Percentiles rank a stretch among this genome's conserved stretches.
Evolutionary conservation across 2,797 vertebrate genomes (phyloP).

Genomic region (Acanthiza pusilla): DNA sequence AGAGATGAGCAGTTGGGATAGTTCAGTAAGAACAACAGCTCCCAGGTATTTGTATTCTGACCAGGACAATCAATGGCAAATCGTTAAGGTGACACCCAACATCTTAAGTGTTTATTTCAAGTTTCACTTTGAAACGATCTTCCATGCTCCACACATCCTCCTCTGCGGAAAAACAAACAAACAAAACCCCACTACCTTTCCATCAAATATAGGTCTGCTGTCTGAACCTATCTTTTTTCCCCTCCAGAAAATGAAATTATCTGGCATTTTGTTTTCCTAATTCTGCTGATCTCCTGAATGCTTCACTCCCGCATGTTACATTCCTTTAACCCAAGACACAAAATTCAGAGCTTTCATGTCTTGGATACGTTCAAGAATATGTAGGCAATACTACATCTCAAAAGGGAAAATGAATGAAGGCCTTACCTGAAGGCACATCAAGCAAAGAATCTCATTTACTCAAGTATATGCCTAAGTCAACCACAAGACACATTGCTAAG

Average conservation of each 20-base stretch:
- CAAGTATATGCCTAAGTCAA: background rate
- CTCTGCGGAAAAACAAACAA: background rate
- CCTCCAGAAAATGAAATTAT: background rate
- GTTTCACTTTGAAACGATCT: background rate
- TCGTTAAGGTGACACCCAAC: background rate
- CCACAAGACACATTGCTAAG: background rate
- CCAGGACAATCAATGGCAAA: background rate
- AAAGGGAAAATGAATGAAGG: background rate
- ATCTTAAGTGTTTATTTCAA: background rate
- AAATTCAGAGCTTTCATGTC: background rate
- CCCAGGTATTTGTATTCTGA: background rate
- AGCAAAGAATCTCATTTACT: background rate
- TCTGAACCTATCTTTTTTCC: background rate
- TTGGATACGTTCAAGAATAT: background rate
- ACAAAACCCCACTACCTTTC: background rate
- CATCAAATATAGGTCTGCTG: background rate
- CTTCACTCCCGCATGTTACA: background rate
- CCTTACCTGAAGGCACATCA: background rate
- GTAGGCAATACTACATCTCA: background rate
- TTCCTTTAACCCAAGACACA: background rate
- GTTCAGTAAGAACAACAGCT: background rate
- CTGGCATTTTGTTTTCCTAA: background rate
- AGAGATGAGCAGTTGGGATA: background rate
- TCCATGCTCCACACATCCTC: background rate
- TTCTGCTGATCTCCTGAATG: background rate